Evolutionary conservation across 2,797 vertebrate genomes (phyloP).

Genomic region (Phyllotis vaccarum): DNA sequence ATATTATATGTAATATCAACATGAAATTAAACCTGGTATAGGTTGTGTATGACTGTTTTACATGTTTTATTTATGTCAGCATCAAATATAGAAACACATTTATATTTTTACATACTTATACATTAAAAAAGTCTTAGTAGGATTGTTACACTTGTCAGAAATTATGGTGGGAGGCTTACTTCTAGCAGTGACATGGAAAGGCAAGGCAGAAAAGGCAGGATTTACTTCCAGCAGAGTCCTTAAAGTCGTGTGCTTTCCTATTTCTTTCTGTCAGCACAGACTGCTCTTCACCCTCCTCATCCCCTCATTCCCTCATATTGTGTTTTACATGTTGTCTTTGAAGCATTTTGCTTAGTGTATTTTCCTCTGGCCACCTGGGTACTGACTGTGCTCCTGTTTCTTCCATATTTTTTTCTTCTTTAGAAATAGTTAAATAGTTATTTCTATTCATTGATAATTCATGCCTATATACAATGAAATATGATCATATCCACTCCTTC

Average conservation of each 20-base stretch:
- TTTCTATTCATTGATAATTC: background rate
- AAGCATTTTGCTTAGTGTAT: background rate
- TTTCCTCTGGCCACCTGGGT: background rate
- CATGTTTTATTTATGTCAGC: background rate
- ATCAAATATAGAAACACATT: background rate
- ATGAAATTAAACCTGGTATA: no score
- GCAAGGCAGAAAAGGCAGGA: background rate
- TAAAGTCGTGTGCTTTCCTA: background rate
- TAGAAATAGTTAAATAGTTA: background rate
- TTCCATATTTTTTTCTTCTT: background rate
- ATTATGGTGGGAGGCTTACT: background rate
- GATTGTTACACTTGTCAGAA: background rate
- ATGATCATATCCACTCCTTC: background rate
- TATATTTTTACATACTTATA: background rate
- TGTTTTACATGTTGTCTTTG: background rate
- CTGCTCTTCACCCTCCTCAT: background rate
- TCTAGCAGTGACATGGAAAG: background rate
- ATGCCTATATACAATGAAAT: background rate
- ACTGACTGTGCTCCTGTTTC: background rate
- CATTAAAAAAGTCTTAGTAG: no score
- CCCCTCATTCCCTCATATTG: background rate
- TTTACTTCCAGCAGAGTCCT: background rate
- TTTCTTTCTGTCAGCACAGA: background rate
- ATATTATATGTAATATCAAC: background rate
- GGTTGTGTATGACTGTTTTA: background rate